phyloP scores from a whole-genome alignment of 2,888 invertebrate species.

The Cheiracanthium punctorium region DNA sequence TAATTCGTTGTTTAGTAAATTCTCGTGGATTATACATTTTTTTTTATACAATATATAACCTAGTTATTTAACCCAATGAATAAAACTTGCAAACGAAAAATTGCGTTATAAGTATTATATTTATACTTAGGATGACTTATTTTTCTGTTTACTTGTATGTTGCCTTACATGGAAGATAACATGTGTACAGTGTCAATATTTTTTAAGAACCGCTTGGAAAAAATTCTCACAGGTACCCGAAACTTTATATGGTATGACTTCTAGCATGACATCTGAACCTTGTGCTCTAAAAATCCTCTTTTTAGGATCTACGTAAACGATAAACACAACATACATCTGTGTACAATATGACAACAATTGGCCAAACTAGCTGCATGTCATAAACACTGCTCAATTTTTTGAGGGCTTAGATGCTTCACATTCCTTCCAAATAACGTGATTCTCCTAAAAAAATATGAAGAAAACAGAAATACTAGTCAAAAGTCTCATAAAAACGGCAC shows the following conservation, averaged over 20 bases:
- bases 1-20: no score
- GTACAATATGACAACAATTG: neutral
- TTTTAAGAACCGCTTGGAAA: neutral
- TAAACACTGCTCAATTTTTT: neutral
- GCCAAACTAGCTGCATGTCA: neutral
- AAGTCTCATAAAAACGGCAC: constrained; percentile 7
- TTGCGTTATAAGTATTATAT: no score
- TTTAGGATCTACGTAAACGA: neutral
- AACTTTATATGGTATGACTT: neutral
- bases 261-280: neutral
- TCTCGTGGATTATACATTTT: no score
- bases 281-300: no score
- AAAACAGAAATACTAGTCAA: no score
- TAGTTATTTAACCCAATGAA: no score
- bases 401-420: neutral
- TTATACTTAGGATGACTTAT: no score
- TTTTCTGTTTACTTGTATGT: no score
- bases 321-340: neutral
- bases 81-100: no score
- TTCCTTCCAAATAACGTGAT: neutral
- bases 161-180: no score
- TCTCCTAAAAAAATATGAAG: neutral
- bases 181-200: neutral
- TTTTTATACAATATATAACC: no score
- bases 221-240: neutral